Evolutionary conservation across 2,113 vertebrate species (phyloP).

Genomic region (Percopsis transmontana): DNA sequence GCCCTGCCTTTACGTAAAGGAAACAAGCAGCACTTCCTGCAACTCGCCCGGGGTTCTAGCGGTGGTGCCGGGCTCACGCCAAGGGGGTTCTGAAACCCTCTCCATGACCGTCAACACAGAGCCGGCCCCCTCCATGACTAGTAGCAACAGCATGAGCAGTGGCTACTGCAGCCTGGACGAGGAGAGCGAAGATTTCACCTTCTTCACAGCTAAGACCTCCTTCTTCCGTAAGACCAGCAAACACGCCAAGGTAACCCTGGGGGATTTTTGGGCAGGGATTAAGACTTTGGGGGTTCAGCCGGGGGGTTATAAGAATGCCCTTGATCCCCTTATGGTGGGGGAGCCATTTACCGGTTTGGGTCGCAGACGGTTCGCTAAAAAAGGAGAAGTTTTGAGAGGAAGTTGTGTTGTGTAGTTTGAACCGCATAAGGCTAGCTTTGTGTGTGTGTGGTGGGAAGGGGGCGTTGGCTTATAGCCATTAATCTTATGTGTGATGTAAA

Average conservation of each 20-base stretch:
- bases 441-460: slow-evolving; percentile 31
- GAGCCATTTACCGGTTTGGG: slow-evolving; percentile 15
- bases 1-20: neutral
- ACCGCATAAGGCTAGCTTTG: slow-evolving; percentile 23
- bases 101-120: slow-evolving; percentile 71
- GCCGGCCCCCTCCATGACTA: slow-evolving; percentile 75
- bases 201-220: slow-evolving; percentile 96
- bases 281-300: neutral
- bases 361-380: slow-evolving; percentile 6
- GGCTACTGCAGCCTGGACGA: slow-evolving; percentile 97
- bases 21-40: slow-evolving; percentile 32
- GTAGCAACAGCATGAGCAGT: slow-evolving; percentile 94
- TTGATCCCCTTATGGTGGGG: neutral
- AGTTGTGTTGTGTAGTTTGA: slow-evolving; percentile 42
- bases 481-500: slow-evolving; percentile 27
- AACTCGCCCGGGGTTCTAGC: neutral
- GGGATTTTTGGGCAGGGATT: too few relatives aligned
- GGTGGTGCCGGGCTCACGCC: neutral
- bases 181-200: slow-evolving; percentile 89
- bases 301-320: neutral
- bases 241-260: slow-evolving; percentile 80
- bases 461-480: slow-evolving; percentile 8
- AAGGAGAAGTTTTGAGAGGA: slow-evolving; percentile 69
- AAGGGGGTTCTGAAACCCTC: slow-evolving; percentile 10
- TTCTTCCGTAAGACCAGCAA: slow-evolving; percentile 84